Base-by-base conservation (phyloP, 2,888 invertebrate genomes). In the Tipula confusa region DNA sequence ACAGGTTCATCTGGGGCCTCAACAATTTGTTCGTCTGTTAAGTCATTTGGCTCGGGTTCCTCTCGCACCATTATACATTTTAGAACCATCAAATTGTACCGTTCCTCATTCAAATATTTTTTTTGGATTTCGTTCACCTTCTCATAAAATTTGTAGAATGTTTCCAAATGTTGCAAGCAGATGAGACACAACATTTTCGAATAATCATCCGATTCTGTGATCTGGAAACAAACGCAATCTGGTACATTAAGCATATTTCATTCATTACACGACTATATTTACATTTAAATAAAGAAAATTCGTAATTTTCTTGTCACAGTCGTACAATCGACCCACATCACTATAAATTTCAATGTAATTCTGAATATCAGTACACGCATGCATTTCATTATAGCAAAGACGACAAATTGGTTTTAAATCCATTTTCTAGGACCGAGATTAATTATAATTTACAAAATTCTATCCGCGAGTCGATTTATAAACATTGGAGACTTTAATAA, bases 251-350 rank as follows among this genome's bases (percentile, higher is more conserved):
- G n/a, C n/a, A n/a, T n/a, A n/a, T 38, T 36, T 15, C n/a, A 29
- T 0, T n/a, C 6, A 9, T 15, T n/a, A 1, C 0, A n/a, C 13
- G 43, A 43, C 38, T 64, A n/a, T n/a, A n/a, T 3, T 31, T 36
- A 84, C 84, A 64, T 83, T 11, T 64, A 84, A 83, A 36, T 84
- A 84, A 13, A 84, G 83, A 83, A 84, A 84, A 83, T 83, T 83
- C 5, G 38, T 83, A 13, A 84, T 84, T 84, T 84, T 84, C 1
- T 79, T 43, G 11, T 80, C 48, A 43, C 80, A 83, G 36, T 84
- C 83, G 13, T 48, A 43, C 24, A 79, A 28, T 24, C 31, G 24
- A 7, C 82, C 82, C 13, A 83, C 82, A 24, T 33, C 82, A 33
- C 36, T 33, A 29, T 83, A 84, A 33, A 84, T 84, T 29, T 83